Evolutionary conservation across 1,140 invertebrate species (phyloP).

Genomic region (Drosophila subobscura): DNA sequence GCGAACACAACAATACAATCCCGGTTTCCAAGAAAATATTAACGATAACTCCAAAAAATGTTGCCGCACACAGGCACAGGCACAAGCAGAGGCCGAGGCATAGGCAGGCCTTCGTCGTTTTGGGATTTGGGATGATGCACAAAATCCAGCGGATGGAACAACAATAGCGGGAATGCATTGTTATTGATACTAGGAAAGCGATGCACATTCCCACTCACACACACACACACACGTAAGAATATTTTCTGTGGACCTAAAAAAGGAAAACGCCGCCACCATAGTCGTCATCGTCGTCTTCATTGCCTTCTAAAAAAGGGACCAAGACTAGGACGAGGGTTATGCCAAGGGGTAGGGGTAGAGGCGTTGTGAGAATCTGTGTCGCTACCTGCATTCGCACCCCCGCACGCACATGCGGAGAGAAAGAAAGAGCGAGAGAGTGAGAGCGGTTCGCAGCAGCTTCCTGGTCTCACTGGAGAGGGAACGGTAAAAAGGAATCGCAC

Average conservation of each 20-base stretch:
- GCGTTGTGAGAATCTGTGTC: slow-evolving; percentile 45
- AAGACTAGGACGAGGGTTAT: slow-evolving; percentile 37
- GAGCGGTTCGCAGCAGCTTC: not conserved
- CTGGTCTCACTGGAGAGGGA: slow-evolving; percentile 3
- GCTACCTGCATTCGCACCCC: slow-evolving; percentile 61
- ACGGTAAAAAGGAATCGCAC: slow-evolving; percentile 33
- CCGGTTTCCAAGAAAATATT: slow-evolving; percentile 80
- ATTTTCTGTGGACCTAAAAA: slow-evolving; percentile 38
- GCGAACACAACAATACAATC: slow-evolving; percentile 66
- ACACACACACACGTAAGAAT: slow-evolving; percentile 29
- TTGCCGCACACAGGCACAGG: slow-evolving; percentile 59
- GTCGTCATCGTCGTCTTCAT: slow-evolving; percentile 14
- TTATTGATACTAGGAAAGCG: slow-evolving; percentile 78
- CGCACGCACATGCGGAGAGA: slow-evolving; percentile 1
- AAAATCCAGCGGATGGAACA: slow-evolving; percentile 60
- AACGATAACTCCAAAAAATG: slow-evolving; percentile 77
- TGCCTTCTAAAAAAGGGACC: slow-evolving; percentile 53
- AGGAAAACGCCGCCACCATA: slow-evolving; percentile 41
- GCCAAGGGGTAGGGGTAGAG: slow-evolving; percentile 12
- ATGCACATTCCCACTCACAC: slow-evolving; percentile 36
- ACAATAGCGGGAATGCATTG: slow-evolving; percentile 72
- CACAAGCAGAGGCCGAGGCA: not conserved
- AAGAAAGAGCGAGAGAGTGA: not conserved
- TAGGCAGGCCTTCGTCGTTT: no score
- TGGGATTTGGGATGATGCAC: slow-evolving; percentile 68